Base-by-base conservation (phyloP, 2,113 vertebrate species). In the Grallaria varia region DNA sequence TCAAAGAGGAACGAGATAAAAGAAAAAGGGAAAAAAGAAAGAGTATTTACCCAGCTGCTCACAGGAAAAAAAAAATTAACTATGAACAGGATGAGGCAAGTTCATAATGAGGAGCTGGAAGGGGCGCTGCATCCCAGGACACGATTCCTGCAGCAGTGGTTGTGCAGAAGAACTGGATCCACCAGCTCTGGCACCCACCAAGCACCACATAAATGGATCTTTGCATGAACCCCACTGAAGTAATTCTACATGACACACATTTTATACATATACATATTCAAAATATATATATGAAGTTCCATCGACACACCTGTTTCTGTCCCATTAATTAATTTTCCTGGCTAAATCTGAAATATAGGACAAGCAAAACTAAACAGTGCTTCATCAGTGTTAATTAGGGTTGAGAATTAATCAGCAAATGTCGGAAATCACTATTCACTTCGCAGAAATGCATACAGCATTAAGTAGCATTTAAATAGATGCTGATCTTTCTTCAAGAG, bases 321-420 rank as follows among this genome's bases (percentile, higher is more conserved):
- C 55, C 56, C 81, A 84, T 84, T 88, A 90, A 95, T 82, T 75
- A 72, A 86, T 93, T 93, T 82, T 68, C 83, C 88, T 15, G 37
- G 55, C 22, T 83, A 78, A 91, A 91, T 63, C 50, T 59, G 68
- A 92, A 86, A 95, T 79, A 90, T 25, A 95, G 64, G 89, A 84
- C 60, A 80, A 31, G 35, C 88, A 91, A 84, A 96, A 93, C n/a
- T 77, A 91, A 94, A 90, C 13, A 93, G 73, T 62, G 56, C 58
- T 96, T 74, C 76, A 40, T 87, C 85, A 78, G 62, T 62, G 76
- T 90, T 95, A 96, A 94, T 87, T 90, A 90, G n/a, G 24, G 66
- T 27, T 60, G 23, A 92, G 73, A 93, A 94, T 77, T 94, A 94
- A 94, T 84, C 79, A 89, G 80, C 50, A 78, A 81, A 89, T 0